A percentile compares a stretch with the other conserved stretches of the same genome.
phyloP scores from a whole-genome alignment of 2,888 invertebrate species.

The Adela reaumurella region DNA sequence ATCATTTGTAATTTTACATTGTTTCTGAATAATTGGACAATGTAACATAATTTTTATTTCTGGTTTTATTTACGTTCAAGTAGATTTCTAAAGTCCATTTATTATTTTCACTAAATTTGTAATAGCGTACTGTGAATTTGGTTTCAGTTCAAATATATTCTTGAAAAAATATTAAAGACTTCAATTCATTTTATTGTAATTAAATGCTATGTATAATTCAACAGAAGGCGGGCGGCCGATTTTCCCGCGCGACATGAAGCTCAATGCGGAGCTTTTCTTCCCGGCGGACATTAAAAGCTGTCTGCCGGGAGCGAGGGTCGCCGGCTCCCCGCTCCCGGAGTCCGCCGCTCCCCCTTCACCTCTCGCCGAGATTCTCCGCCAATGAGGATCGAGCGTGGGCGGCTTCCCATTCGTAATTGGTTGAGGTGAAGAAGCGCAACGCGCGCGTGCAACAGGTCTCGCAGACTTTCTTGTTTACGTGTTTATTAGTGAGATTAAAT shows the following conservation, averaged over 20 bases:
- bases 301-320: slow-evolving; percentile 17
- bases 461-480: slow-evolving; percentile 47
- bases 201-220: too few species aligned
- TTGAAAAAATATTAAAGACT: too few species aligned
- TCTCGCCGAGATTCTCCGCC: slow-evolving; percentile 18
- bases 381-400: slow-evolving; percentile 42
- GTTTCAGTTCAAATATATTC: too few species aligned
- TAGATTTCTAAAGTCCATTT: too few species aligned
- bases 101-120: too few species aligned
- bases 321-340: slow-evolving; percentile 23
- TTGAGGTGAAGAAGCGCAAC: slow-evolving; percentile 33
- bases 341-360: slow-evolving; percentile 25
- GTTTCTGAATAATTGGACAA: too few species aligned
- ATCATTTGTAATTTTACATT: too few species aligned
- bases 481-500: slow-evolving; percentile 54
- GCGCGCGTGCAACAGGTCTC: slow-evolving; percentile 56
- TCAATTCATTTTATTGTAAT: too few species aligned
- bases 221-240: too few species aligned
- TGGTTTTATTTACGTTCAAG: too few species aligned
- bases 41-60: too few species aligned
- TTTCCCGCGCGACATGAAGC: slow-evolving; percentile 36
- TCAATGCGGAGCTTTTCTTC: slow-evolving; percentile 53
- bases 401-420: slow-evolving; percentile 44
- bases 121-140: too few species aligned
- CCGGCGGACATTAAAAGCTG: slow-evolving; percentile 36